phyloP scores from a whole-genome alignment of 2,113 vertebrate genomes.

The Gopherus evgoodei region DNA sequence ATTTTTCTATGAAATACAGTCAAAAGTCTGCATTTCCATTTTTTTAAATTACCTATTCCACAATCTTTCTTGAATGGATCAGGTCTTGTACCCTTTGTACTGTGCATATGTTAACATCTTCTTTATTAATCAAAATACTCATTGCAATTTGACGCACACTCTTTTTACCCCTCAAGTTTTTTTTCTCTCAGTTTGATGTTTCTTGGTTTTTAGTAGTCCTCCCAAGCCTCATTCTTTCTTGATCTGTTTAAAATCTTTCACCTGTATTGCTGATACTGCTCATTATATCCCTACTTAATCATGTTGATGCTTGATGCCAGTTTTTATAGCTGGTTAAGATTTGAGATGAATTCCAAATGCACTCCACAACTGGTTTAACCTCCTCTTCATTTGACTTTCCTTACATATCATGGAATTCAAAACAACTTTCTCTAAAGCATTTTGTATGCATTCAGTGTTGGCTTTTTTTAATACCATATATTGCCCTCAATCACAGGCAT shows the following conservation, averaged over 20 bases:
- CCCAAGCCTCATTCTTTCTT: constrained; percentile 2
- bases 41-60: neutral
- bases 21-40: constrained; percentile 3
- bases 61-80: neutral
- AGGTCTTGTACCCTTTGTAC: neutral
- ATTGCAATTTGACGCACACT: constrained; percentile 48
- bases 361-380: neutral
- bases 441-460: neutral
- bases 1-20: neutral
- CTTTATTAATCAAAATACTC: constrained; percentile 42
- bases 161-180: constrained; percentile 22
- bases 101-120: constrained; percentile 3
- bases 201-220: constrained; percentile 4
- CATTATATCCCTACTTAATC: neutral
- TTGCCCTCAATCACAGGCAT: neutral
- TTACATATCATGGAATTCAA: neutral
- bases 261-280: constrained; percentile 23
- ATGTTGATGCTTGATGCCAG: neutral
- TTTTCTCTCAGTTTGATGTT: constrained; percentile 47
- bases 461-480: neutral
- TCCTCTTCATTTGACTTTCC: neutral
- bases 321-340: neutral
- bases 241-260: constrained; percentile 28
- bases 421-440: neutral
- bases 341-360: constrained; percentile 9